A percentile compares a stretch with the other conserved stretches of the same genome.
Conservation (phyloP, 2,113 vertebrate species). For the Caracal caracal region DNA sequence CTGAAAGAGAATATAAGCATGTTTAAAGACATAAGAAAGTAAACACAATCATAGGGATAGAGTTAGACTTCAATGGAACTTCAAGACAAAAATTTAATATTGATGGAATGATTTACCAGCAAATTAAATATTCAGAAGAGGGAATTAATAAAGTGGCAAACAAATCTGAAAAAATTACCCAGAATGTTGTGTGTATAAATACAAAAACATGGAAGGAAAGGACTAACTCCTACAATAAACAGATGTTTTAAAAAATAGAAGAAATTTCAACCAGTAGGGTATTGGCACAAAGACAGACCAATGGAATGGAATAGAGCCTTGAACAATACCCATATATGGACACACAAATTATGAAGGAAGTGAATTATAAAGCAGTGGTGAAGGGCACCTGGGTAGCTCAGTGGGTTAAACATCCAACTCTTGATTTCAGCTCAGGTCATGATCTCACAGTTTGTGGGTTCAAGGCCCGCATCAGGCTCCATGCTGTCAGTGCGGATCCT, state of each 20-base stretch:
- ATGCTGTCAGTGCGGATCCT: too few relatives aligned
- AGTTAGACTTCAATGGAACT: not conserved
- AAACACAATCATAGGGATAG: not conserved
- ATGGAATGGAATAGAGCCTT: not conserved
- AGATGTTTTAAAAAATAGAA: not conserved
- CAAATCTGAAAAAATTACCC: not conserved
- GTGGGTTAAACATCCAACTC: too few relatives aligned
- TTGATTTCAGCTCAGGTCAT: too few relatives aligned
- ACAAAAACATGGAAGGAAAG: not conserved
- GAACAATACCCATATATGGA: not conserved
- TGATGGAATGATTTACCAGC: not conserved
- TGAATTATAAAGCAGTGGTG: not conserved
- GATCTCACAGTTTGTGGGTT: too few relatives aligned
- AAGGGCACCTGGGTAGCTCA: not conserved
- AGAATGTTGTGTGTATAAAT: not conserved
- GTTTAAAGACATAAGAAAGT: not conserved
- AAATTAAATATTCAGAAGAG: not conserved
- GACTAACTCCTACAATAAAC: not conserved
- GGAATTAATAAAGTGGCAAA: not conserved
- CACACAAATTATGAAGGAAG: not conserved
- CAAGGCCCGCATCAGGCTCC: too few relatives aligned
- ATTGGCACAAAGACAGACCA: not conserved
- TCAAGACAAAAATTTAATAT: not conserved
- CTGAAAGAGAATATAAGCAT: not conserved
- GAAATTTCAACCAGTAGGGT: not conserved